A percentile compares a stretch with the other conserved stretches of the same genome.
Evolutionary conservation across 2,888 invertebrate genomes (phyloP).

Genomic region (Melolontha melolontha): DNA sequence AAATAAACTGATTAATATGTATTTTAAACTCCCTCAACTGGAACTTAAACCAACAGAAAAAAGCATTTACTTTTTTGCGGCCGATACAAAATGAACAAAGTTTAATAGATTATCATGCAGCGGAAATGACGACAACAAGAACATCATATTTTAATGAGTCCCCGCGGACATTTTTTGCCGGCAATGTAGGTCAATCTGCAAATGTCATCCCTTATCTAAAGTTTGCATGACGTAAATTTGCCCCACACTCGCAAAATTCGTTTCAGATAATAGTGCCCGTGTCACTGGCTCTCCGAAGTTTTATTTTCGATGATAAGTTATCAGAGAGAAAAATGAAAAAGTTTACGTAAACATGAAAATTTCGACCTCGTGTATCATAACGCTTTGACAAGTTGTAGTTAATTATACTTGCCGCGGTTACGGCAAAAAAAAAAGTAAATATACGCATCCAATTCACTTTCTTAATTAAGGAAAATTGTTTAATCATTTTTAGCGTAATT

Average conservation of each 20-base stretch:
- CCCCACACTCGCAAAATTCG: constrained; percentile 18
- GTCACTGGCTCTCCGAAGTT: constrained; percentile 11
- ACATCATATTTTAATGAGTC: constrained; percentile 35
- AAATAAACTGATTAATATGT: too few species aligned
- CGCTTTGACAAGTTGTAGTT: constrained; percentile 5
- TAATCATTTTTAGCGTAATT: not conserved
- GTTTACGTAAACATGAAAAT: constrained; percentile 20
- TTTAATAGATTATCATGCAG: constrained; percentile 9
- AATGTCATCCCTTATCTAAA: constrained; percentile 34
- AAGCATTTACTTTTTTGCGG: too few species aligned
- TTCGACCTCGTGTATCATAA: constrained; percentile 11
- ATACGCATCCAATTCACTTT: not conserved
- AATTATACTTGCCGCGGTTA: constrained; percentile 7
- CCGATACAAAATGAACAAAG: not conserved
- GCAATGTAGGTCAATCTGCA: constrained; percentile 25
- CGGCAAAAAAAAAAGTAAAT: not conserved
- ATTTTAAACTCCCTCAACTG: too few species aligned
- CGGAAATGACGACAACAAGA: constrained; percentile 8
- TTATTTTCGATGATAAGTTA: constrained; percentile 27
- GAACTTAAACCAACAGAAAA: too few species aligned
- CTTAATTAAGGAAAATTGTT: constrained; percentile 12
- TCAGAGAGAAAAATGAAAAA: constrained; percentile 12
- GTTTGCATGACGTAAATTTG: constrained; percentile 33
- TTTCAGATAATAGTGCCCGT: constrained; percentile 32
- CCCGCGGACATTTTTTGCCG: constrained; percentile 29